Evolutionary conservation across 1,140 invertebrate genomes (phyloP), one percentile per base, ranked within the genome.

Genomic region (Holotrichia oblita): DNA sequence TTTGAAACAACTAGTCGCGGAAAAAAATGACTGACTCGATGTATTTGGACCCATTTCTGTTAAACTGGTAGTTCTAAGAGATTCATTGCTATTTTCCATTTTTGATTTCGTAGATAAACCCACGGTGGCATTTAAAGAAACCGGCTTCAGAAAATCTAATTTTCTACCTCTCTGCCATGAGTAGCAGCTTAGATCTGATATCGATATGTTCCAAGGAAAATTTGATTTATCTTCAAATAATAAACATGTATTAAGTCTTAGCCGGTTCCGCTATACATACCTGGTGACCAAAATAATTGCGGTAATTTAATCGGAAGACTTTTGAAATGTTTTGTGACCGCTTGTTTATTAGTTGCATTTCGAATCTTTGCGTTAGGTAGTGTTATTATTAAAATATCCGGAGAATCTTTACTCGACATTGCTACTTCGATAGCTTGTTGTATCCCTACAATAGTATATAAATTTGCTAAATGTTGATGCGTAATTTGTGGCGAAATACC

Each of bases 381-480:
- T 81, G 89, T 91, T 42, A 92, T 84, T 3, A 91, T 89, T 77
- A 92, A 84, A 42, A 91, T 90, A 84, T 91, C 89, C 27, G 89
- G 83, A 73, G 85, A 81, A 75, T 85, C 77, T 81, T 88, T 82
- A 74, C 82, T 84, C 69, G 83, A 81, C 64, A 89, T 79, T 3
- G 88, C 87, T 81, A 83, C 81, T 61, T 89, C 83, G 79, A 90
- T 88, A 4, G 89, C 88, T 83, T 90, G 83, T 84, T 89, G 88
- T 77, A 90, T 89, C 64, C 87, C 88, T 87, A 81, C 80, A 75
- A 78, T 76, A n/a, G 42, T 10, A 64, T 2, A 12, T 77, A 8
- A 78, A 72, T 55, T 72, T 42, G 75, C 12, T 55, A 44, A 73
- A 48, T 77, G 41, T 74, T 44, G 42, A 1, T 17, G 59, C 42